Percentiles rank a stretch among this genome's conserved stretches.
These are phyloP conservation scores for Xyrichtys novacula DNA, from an alignment of 2,797 vertebrate genomes.

Conservation along the genomic window DNA sequence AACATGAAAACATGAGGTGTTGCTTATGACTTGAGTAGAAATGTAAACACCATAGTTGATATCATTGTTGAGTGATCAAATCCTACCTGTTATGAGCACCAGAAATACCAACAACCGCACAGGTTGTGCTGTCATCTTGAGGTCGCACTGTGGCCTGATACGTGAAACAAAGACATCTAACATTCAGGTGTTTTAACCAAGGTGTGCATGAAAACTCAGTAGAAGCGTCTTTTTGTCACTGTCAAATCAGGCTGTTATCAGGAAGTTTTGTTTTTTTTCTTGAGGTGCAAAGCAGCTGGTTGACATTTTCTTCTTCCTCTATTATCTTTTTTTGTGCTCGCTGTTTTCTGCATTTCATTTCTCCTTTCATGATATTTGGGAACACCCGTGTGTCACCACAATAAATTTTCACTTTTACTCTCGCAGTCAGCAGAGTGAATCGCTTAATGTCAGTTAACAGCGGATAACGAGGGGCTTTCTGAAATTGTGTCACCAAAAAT, in stretches of 20 bases:
- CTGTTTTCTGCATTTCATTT: neutral
- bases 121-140: constrained; percentile 25
- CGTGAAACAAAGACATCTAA: constrained; percentile 33
- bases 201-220: neutral
- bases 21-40: neutral
- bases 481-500: too few relatives aligned
- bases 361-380: neutral
- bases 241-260: neutral
- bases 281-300: neutral
- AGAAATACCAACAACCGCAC: constrained; percentile 27
- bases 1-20: neutral
- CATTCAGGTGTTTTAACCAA: neutral
- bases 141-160: neutral
- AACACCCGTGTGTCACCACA: neutral
- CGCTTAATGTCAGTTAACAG: neutral
- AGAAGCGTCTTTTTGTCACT: neutral
- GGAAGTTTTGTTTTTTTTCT: neutral
- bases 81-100: constrained; percentile 45
- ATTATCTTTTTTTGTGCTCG: neutral
- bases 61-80: neutral
- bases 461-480: too few relatives aligned
- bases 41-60: neutral
- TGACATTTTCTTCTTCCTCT: neutral
- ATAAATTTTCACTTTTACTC: neutral
- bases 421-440: neutral